These are phyloP conservation scores for Pangasius djambal DNA, from an alignment of 2,797 vertebrate species.

Conservation along the genomic window DNA sequence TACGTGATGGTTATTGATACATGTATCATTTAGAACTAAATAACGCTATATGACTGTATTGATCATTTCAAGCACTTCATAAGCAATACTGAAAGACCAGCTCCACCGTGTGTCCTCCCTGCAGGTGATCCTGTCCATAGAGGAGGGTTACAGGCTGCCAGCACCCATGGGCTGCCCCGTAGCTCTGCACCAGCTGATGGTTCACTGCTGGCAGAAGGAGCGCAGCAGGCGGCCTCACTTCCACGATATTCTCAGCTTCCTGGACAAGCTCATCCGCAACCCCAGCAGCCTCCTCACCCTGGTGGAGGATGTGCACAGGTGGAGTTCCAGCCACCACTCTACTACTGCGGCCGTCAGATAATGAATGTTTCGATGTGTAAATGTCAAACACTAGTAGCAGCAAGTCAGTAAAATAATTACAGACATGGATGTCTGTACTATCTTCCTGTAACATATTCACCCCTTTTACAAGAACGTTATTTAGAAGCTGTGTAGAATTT, in stretches of 20 bases:
- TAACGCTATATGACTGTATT: not conserved
- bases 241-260: conserved; percentile 87
- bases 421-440: not conserved
- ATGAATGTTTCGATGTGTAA: not conserved
- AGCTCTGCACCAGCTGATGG: conserved; percentile 94
- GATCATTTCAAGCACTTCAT: not conserved
- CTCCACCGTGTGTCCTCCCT: conserved; percentile 13
- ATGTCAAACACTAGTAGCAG: not conserved
- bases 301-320: conserved; percentile 78
- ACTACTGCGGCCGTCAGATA: not conserved
- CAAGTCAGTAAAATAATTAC: not conserved
- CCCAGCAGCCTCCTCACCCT: conserved; percentile 91
- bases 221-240: conserved; percentile 89
- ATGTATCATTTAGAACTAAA: not conserved
- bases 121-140: conserved; percentile 96
- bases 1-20: no score
- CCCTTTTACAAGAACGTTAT: not conserved
- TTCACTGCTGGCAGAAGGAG: conserved; percentile 99
- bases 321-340: not conserved
- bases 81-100: not conserved
- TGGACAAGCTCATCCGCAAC: conserved; percentile 96
- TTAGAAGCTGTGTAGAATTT: not conserved
- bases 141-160: conserved; percentile 96
- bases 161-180: conserved; percentile 95
- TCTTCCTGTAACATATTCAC: not conserved